phyloP scores from a whole-genome alignment of 30 jellyfish, hydroid and myxozoan species.

The Phacellophora camtschatica region DNA sequence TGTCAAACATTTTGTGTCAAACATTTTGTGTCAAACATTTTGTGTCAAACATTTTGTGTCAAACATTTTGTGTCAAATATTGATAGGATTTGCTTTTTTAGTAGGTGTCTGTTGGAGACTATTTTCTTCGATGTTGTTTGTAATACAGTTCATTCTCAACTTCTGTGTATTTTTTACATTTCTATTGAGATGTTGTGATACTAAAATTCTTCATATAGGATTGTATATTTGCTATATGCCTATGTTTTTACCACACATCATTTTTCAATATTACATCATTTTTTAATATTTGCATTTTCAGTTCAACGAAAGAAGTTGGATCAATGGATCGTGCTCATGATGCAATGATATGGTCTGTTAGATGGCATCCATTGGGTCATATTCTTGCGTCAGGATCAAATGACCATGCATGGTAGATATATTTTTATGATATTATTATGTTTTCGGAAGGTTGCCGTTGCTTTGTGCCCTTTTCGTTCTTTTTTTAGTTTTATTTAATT shows the following conservation, averaged over 20 bases:
- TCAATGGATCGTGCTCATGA: slow-evolving; percentile 98
- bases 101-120: background rate
- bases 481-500: background rate
- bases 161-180: background rate
- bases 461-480: background rate
- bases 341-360: slow-evolving; percentile 95
- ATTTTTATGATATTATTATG: background rate
- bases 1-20: too few species aligned
- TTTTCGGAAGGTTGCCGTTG: background rate
- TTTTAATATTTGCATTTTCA: background rate
- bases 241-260: too few species aligned
- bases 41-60: too few species aligned
- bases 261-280: background rate
- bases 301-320: slow-evolving; percentile 90
- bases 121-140: background rate
- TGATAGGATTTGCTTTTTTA: background rate
- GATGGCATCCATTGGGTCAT: slow-evolving; percentile 99
- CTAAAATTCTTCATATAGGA: background rate
- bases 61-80: too few species aligned
- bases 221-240: background rate
- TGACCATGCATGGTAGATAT: slow-evolving; percentile 91
- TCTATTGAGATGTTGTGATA: background rate
- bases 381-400: slow-evolving; percentile 93
- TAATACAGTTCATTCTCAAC: too few species aligned
- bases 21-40: too few species aligned